These are phyloP conservation scores for Parnassius smintheus DNA, from an alignment of 2,888 invertebrate genomes.

Conservation along the genomic window DNA sequence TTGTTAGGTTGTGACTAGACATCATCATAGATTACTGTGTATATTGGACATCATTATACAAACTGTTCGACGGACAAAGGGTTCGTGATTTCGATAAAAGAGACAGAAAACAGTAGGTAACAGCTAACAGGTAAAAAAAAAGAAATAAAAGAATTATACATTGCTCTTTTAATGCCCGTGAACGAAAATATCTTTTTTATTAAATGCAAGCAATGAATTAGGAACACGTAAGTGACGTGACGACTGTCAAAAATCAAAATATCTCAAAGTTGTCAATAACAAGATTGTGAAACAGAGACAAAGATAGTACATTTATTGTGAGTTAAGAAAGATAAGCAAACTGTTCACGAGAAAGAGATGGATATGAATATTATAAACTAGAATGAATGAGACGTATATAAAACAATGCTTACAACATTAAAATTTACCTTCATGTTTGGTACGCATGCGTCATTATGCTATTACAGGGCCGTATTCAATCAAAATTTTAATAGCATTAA, in stretches of 20 bases:
- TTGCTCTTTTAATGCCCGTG: constrained; percentile 2
- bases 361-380: constrained; percentile 5
- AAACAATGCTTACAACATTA: constrained; percentile 55
- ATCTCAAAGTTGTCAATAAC: constrained; percentile 56
- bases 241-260: constrained; percentile 33
- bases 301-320: constrained; percentile 21
- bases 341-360: constrained; percentile 10
- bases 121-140: neutral
- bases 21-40: no score
- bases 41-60: no score
- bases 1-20: no score
- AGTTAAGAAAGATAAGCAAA: constrained; percentile 32
- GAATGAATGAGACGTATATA: constrained; percentile 53
- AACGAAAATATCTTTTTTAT: neutral
- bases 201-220: constrained; percentile 41
- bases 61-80: constrained; percentile 45
- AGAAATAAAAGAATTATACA: constrained; percentile 18
- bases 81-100: constrained; percentile 43
- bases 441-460: constrained; percentile 74
- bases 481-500: neutral
- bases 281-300: constrained; percentile 48
- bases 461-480: constrained; percentile 50
- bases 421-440: constrained; percentile 59
- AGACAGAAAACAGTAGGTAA: constrained; percentile 24
- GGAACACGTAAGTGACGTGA: constrained; percentile 20